Evolutionary conservation across 2,113 vertebrate species (phyloP), one percentile per base, ranked within the genome.

Genomic region (Zosterops borbonicus): DNA sequence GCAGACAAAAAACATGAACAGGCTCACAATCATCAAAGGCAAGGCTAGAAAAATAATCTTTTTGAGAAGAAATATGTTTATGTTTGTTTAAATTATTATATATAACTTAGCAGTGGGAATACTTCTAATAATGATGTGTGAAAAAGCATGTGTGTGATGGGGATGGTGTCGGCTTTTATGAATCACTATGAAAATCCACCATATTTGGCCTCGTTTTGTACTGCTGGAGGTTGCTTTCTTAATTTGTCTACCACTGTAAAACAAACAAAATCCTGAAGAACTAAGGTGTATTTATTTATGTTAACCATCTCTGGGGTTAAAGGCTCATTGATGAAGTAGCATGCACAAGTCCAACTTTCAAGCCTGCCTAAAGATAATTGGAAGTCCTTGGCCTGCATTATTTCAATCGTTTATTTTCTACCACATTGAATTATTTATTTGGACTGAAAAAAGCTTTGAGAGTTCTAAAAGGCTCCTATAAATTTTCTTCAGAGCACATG

Each of bases 31-130:
- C 47, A 92, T 94, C 46, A 94, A 95, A 92, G 13, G 11, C 14
- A 77, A 83, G 44, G 60, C 25, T 74, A 91, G 62, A 84, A 92
- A 76, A 90, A 92, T 29, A 0, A 1, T 76, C 24, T 47, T 89
- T 96, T 95, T 91, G 49, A 81, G 92, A 83, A 92, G 35, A 96
- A 95, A 89, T 95, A 95, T 71, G 50, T 20, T 83, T 78, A 53
- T 79, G 21, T 60, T 96, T 94, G 20, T 84, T 84, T 91, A 65
- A 95, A 96, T 50, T 46, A 33, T 73, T 87, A 83, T 69, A n/a
- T 70, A 63, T 9, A 29, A 56, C 27, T 70, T 92, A 84, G 24
- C 33, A 46, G 35, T 63, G 73, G 63, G 76, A 94, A 67, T 52
- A 87, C 29, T 81, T 95, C 39, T 68, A 70, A 85, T 87, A 83